A percentile compares a stretch with the other conserved stretches of the same genome.
Evolutionary conservation across 2,113 vertebrate species (phyloP).

Genomic region (Argyrosomus japonicus): DNA sequence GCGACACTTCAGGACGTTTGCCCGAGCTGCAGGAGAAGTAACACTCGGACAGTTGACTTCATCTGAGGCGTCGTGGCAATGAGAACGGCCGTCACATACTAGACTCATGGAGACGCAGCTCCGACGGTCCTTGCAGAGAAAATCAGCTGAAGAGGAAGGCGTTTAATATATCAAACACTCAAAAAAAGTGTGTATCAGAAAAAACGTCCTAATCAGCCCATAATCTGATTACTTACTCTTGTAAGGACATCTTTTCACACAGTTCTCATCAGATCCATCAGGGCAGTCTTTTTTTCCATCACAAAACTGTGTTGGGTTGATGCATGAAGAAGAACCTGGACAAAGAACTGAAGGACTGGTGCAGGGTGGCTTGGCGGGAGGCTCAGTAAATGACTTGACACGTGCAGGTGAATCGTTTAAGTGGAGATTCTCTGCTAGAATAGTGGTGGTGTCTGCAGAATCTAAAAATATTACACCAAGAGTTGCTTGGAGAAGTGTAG

Average conservation of each 20-base stretch:
- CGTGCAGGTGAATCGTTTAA: background rate
- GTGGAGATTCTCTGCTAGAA: background rate
- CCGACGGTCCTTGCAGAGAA: constrained; percentile 80
- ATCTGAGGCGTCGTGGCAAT: constrained; percentile 88
- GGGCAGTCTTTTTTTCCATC: constrained; percentile 87
- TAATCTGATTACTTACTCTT: constrained; percentile 73
- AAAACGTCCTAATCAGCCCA: background rate
- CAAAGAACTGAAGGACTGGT: constrained; percentile 80
- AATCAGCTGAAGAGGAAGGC: constrained; percentile 61
- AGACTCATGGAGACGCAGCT: constrained; percentile 74
- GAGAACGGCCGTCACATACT: constrained; percentile 84
- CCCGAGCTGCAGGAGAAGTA: background rate
- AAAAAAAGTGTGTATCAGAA: background rate
- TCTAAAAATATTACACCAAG: background rate
- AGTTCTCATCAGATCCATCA: constrained; percentile 88
- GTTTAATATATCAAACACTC: background rate
- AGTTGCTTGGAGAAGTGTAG: background rate
- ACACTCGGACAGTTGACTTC: constrained; percentile 78
- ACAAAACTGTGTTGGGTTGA: constrained; percentile 84
- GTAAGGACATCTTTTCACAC: constrained; percentile 77
- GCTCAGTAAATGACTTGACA: background rate
- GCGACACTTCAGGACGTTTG: constrained; percentile 60
- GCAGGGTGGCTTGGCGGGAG: constrained; percentile 63
- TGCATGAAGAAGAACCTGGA: constrained; percentile 74
- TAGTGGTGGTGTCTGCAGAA: background rate